Percentiles rank a stretch among this genome's conserved stretches.
phyloP scores from a whole-genome alignment of 2,888 invertebrate genomes.

The Andrena bucephala region DNA sequence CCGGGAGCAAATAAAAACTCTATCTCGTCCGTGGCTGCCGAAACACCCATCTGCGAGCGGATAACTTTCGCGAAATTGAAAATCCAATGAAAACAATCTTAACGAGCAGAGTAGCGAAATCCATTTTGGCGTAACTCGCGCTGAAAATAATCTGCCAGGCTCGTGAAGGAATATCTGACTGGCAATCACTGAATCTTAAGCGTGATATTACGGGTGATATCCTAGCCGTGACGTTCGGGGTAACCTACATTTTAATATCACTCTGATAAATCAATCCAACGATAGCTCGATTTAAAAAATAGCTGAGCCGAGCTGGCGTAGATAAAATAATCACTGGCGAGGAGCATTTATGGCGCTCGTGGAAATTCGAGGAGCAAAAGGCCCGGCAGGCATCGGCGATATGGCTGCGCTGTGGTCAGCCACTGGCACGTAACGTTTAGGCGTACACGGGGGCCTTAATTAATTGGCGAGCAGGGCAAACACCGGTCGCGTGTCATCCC shows the following conservation, averaged over 20 bases:
- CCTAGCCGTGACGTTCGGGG: no score
- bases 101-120: no score
- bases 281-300: no score
- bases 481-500: slow-evolving; percentile 62
- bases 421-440: slow-evolving; percentile 50
- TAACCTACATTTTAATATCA: no score
- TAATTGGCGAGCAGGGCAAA: slow-evolving; percentile 63
- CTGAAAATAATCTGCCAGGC: no score
- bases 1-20: slow-evolving; percentile 44
- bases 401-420: slow-evolving; percentile 21
- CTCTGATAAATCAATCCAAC: no score
- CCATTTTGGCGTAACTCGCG: no score
- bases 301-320: not conserved
- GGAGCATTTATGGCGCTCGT: no score
- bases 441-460: slow-evolving; percentile 42
- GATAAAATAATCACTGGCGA: slow-evolving; percentile 13
- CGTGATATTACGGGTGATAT: no score
- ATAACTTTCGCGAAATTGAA: slow-evolving; percentile 13
- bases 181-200: no score
- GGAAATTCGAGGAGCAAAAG: slow-evolving; percentile 27
- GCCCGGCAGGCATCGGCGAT: slow-evolving; percentile 31
- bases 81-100: no score
- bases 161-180: no score
- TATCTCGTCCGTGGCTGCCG: slow-evolving; percentile 22
- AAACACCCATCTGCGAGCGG: slow-evolving; percentile 29